Percentiles rank a stretch among this genome's conserved stretches.
These are phyloP conservation scores for Conops quadrifasciatus DNA, from an alignment of 2,888 invertebrate genomes.

Conservation along the genomic window DNA sequence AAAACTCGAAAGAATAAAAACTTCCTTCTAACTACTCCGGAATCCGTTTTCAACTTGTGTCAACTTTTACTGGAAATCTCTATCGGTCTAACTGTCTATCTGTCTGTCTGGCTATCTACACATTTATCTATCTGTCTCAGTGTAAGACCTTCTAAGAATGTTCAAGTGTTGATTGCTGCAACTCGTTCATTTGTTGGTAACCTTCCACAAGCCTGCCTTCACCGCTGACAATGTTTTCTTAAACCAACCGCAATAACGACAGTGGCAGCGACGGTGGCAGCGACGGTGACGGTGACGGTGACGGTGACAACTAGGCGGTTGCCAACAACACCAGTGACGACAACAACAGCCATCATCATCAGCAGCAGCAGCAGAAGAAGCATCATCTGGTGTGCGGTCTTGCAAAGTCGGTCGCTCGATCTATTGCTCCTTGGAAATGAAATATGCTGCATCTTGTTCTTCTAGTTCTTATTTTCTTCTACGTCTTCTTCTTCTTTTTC, in stretches of 20 bases:
- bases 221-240: conserved; percentile 25
- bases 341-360: conserved; percentile 7
- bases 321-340: conserved; percentile 17
- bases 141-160: conserved; percentile 12
- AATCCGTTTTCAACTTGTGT: too few species aligned
- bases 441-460: conserved; percentile 23
- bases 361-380: background rate
- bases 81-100: background rate
- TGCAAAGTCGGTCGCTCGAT: background rate
- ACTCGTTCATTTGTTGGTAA: conserved; percentile 21
- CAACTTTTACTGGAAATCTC: too few species aligned
- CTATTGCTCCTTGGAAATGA: conserved; percentile 2
- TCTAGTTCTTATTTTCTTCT: background rate
- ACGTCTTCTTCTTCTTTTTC: background rate
- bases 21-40: too few species aligned
- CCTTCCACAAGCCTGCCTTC: conserved; percentile 10
- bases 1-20: too few species aligned
- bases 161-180: conserved; percentile 30
- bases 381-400: conserved; percentile 26
- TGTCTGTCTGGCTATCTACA: background rate
- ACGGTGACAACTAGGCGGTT: background rate
- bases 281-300: background rate
- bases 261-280: conserved; percentile 4
- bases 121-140: background rate
- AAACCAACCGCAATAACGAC: conserved; percentile 17